Conservation (phyloP, 2,113 vertebrate genomes). For the Aldabrachelys gigantea region DNA sequence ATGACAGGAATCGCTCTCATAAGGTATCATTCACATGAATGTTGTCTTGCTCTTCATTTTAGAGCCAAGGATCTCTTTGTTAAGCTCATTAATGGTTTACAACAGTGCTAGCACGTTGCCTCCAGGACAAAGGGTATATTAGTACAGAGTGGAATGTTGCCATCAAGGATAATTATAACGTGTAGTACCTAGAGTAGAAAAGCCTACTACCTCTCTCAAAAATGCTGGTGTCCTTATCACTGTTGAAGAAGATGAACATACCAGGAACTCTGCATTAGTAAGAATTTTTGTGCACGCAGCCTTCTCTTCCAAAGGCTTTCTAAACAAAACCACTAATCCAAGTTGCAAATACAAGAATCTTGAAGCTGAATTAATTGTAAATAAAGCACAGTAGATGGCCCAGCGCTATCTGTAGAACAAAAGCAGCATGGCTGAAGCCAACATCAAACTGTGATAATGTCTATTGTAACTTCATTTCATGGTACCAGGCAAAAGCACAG, state of each 20-base stretch:
- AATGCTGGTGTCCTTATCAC: neutral
- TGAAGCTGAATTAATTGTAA: neutral
- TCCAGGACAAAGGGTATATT: neutral
- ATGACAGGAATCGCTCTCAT: neutral
- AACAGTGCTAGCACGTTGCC: neutral
- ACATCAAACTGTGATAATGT: neutral
- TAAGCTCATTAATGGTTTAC: neutral
- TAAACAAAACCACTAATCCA: neutral
- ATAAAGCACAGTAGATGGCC: neutral
- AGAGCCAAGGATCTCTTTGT: neutral
- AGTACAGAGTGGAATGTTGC: neutral
- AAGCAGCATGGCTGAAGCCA: neutral
- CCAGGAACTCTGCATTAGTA: neutral
- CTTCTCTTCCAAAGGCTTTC: neutral
- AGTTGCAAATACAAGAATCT: neutral
- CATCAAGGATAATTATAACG: neutral
- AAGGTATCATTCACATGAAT: neutral
- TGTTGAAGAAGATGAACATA: neutral
- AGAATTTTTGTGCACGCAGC: neutral
- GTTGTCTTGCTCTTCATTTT: neutral
- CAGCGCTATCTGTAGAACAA: neutral
- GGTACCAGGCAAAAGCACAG: neutral
- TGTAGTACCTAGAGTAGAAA: accelerated
- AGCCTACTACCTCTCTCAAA: neutral
- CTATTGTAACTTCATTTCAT: neutral